Evolutionary conservation across 2,797 vertebrate species (phyloP).

Genomic region (Florisuga fusca): DNA sequence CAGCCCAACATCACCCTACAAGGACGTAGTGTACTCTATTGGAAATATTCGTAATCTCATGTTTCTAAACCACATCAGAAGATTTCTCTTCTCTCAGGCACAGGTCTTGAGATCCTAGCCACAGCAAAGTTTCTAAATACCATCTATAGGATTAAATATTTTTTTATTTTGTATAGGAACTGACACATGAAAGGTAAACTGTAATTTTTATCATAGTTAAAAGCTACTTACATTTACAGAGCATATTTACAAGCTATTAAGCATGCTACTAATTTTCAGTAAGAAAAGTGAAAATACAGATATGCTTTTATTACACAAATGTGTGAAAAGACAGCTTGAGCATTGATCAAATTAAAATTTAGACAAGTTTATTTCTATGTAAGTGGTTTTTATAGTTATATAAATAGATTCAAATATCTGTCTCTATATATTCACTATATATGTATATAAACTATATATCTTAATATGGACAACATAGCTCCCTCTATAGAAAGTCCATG

Average conservation of each 20-base stretch:
- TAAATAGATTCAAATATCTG: background rate
- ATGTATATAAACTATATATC: background rate
- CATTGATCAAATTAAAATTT: background rate
- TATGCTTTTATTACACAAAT: background rate
- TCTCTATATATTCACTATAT: background rate
- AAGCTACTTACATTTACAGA: background rate
- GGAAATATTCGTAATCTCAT: background rate
- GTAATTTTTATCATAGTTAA: background rate
- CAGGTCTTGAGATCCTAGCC: background rate
- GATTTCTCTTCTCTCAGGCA: background rate
- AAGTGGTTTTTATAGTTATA: background rate
- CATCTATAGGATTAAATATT: background rate
- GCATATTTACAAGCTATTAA: background rate
- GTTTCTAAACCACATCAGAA: background rate
- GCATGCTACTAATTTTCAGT: background rate
- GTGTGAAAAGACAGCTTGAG: background rate
- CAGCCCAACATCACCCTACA: background rate
- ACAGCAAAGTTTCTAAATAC: background rate
- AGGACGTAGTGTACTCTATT: background rate
- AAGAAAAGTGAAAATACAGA: background rate
- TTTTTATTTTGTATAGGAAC: background rate
- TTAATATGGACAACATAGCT: background rate
- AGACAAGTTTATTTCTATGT: background rate
- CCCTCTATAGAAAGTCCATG: background rate
- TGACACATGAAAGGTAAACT: background rate